These are phyloP conservation scores for Darevskia nairensis DNA, from an alignment of 2,797 vertebrate genomes.

Conservation along the genomic window DNA sequence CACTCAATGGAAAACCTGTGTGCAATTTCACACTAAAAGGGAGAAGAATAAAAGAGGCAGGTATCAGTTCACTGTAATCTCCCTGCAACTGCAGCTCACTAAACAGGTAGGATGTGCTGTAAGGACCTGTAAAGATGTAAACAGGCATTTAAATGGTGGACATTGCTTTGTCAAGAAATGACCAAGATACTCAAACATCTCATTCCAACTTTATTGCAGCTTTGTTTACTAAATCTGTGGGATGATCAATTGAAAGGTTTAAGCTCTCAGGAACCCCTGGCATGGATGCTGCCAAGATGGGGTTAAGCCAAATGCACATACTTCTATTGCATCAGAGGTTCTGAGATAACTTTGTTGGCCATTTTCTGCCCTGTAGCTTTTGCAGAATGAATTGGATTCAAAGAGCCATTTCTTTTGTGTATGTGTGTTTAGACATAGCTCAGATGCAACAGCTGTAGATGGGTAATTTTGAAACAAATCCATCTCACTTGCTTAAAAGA, in stretches of 20 bases:
- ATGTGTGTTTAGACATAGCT: no score
- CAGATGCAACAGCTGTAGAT: background rate
- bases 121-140: background rate
- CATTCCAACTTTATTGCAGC: background rate
- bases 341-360: no score
- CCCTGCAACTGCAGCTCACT: conserved; percentile 18
- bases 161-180: no score
- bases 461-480: background rate
- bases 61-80: conserved; percentile 50
- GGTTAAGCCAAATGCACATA: no score
- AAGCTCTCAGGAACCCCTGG: background rate
- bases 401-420: background rate
- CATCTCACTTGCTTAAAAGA: conserved; percentile 14
- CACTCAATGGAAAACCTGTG: conserved; percentile 45
- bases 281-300: no score
- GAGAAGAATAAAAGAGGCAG: background rate
- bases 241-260: no score
- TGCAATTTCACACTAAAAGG: conserved; percentile 45
- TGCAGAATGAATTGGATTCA: background rate
- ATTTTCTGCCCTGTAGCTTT: background rate
- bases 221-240: background rate
- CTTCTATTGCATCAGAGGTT: no score
- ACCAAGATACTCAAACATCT: background rate
- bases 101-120: conserved; percentile 20
- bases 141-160: background rate